Percentiles rank a stretch among this genome's conserved stretches.
Conservation (phyloP, 30 jellyfish, hydroid and myxozoan genomes). For the Turritopsis rubra region DNA sequence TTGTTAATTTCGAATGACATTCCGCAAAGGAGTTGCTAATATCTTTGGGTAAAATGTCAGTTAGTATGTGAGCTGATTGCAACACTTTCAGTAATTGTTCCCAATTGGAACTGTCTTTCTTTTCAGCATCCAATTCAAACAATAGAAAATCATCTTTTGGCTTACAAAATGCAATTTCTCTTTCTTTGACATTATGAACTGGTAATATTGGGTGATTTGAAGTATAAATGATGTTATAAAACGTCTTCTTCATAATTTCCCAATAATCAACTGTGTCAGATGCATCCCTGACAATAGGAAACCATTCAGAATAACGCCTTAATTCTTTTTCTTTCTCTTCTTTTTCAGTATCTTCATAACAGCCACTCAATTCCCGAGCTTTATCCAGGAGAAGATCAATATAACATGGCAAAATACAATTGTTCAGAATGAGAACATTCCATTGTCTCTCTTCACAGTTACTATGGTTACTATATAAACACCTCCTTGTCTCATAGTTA, state of each 20-base stretch:
- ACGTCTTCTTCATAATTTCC: neutral
- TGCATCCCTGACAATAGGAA: conserved; percentile 14
- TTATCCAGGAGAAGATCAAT: conserved; percentile 21
- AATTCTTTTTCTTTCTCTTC: neutral
- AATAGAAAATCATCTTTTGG: conserved; percentile 19
- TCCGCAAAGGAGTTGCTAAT: conserved; percentile 32
- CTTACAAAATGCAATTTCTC: neutral
- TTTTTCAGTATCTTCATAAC: neutral
- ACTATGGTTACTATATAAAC: conserved; percentile 28
- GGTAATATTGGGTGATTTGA: neutral
- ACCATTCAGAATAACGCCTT: conserved; percentile 2
- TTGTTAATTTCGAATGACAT: conserved; percentile 30
- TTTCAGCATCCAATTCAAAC: neutral
- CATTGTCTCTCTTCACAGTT: conserved; percentile 37
- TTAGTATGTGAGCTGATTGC: conserved; percentile 26
- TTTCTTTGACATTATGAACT: neutral
- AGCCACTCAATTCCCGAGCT: neutral
- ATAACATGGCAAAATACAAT: conserved; percentile 64
- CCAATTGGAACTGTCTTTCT: too few relatives aligned
- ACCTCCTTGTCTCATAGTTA: conserved; percentile 66
- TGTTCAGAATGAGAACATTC: conserved; percentile 46
- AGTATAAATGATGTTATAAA: neutral
- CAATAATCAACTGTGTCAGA: neutral
- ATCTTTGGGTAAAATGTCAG: conserved; percentile 39
- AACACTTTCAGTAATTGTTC: conserved; percentile 2